These are phyloP conservation scores for Apamea anceps DNA, from an alignment of 2,888 invertebrate species.

Conservation along the genomic window DNA sequence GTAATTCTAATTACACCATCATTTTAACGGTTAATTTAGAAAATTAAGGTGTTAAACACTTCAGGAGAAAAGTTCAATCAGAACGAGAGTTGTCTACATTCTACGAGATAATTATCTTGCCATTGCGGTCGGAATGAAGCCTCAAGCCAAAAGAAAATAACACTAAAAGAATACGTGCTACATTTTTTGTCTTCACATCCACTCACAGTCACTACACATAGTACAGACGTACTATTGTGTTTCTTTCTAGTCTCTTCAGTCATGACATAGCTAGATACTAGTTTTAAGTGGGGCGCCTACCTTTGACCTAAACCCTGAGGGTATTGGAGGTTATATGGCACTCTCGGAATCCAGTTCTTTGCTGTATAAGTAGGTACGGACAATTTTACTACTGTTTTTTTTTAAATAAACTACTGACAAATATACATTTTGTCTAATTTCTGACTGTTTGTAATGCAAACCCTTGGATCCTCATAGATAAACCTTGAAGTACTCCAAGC, in stretches of 20 bases:
- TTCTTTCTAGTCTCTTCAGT: slow-evolving; percentile 27
- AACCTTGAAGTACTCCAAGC: neutral
- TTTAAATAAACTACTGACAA: neutral
- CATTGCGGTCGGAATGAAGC: slow-evolving; percentile 68
- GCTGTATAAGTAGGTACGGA: neutral
- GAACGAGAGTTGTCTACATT: slow-evolving; percentile 58
- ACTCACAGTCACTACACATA: slow-evolving; percentile 31
- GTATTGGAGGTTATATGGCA: slow-evolving; percentile 35
- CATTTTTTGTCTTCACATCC: slow-evolving; percentile 49
- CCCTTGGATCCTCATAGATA: neutral
- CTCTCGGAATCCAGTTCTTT: slow-evolving; percentile 34
- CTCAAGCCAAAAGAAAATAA: slow-evolving; percentile 63
- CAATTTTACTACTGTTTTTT: neutral
- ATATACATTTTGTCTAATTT: neutral
- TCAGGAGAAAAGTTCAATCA: slow-evolving; percentile 29
- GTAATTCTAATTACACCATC: neutral
- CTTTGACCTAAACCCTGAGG: slow-evolving; percentile 56
- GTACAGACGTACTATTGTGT: slow-evolving; percentile 13
- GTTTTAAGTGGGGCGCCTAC: slow-evolving; percentile 54
- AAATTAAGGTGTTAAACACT: slow-evolving; percentile 13
- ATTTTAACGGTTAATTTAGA: neutral
- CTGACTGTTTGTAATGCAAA: neutral
- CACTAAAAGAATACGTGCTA: slow-evolving; percentile 50
- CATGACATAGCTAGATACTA: slow-evolving; percentile 46
- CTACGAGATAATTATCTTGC: slow-evolving; percentile 64